These are phyloP conservation scores for Alsophila aescularia DNA, from an alignment of 2,888 invertebrate genomes.

Conservation along the genomic window DNA sequence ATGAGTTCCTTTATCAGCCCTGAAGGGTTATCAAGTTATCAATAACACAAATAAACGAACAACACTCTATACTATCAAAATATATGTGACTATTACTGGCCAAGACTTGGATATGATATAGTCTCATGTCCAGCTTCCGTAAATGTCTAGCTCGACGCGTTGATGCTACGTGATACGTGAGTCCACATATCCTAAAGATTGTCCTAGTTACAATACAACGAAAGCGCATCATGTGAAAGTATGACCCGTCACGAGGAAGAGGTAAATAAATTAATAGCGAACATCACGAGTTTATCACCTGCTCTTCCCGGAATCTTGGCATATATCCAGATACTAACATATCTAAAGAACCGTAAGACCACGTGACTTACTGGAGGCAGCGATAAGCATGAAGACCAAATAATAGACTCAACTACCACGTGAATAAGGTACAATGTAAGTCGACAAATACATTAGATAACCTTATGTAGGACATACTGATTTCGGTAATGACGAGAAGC, in stretches of 20 bases:
- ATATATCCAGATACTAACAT: slow-evolving; percentile 51
- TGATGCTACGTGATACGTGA: slow-evolving; percentile 2
- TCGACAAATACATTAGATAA: slow-evolving; percentile 37
- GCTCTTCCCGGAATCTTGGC: slow-evolving; percentile 55
- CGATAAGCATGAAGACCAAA: slow-evolving; percentile 12
- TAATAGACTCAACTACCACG: slow-evolving; percentile 11
- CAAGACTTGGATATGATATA: background rate
- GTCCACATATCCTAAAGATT: background rate
- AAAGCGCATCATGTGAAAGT: slow-evolving; percentile 18
- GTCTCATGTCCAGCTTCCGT: background rate
- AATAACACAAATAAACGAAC: background rate
- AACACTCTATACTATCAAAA: background rate
- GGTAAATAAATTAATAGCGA: slow-evolving; percentile 18
- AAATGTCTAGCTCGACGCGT: background rate
- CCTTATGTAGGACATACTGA: slow-evolving; percentile 35
- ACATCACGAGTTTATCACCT: slow-evolving; percentile 64
- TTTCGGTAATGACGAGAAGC: slow-evolving; percentile 15
- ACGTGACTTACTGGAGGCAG: slow-evolving; percentile 28
- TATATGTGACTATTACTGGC: background rate
- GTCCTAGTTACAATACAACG: slow-evolving; percentile 7
- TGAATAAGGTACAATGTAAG: slow-evolving; percentile 10
- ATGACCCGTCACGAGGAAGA: slow-evolving; percentile 27
- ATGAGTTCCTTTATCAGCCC: background rate
- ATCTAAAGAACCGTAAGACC: slow-evolving; percentile 24
- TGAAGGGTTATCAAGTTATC: background rate